Conservation (phyloP, 2,113 vertebrate genomes). For the Triplophysa tibetana region DNA sequence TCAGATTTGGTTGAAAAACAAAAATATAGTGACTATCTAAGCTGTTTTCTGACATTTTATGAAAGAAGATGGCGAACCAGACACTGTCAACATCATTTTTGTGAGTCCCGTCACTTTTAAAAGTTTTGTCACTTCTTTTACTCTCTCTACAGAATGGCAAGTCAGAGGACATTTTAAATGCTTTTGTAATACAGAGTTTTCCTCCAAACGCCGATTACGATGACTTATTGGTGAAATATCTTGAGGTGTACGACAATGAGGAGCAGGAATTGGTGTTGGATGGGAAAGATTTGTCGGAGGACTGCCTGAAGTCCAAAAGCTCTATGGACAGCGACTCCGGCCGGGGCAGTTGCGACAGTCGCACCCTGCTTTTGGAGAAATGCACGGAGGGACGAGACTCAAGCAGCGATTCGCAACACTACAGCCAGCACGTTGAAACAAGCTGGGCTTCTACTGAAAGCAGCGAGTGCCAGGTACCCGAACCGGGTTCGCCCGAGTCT, state of each 20-base stretch:
- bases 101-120: background rate
- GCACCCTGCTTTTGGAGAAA: slow-evolving; percentile 82
- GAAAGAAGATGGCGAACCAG: too few relatives aligned
- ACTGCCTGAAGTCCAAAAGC: slow-evolving; percentile 65
- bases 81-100: too few relatives aligned
- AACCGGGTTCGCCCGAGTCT: slow-evolving; percentile 47
- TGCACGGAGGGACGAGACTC: slow-evolving; percentile 63
- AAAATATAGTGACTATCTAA: too few relatives aligned
- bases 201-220: slow-evolving; percentile 81
- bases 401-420: slow-evolving; percentile 42
- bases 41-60: too few relatives aligned
- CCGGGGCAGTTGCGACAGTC: slow-evolving; percentile 88
- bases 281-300: slow-evolving; percentile 63
- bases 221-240: slow-evolving; percentile 87
- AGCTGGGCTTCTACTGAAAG: slow-evolving; percentile 45
- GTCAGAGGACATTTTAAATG: slow-evolving; percentile 81
- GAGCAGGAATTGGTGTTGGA: slow-evolving; percentile 77
- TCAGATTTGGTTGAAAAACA: too few relatives aligned
- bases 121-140: background rate
- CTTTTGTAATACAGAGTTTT: slow-evolving; percentile 84
- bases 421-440: slow-evolving; percentile 47
- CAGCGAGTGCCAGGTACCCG: slow-evolving; percentile 36
- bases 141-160: slow-evolving; percentile 79
- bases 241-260: slow-evolving; percentile 84
- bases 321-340: slow-evolving; percentile 86